Evolutionary conservation across 2,888 invertebrate genomes (phyloP).

Genomic region (Noctua pronuba): DNA sequence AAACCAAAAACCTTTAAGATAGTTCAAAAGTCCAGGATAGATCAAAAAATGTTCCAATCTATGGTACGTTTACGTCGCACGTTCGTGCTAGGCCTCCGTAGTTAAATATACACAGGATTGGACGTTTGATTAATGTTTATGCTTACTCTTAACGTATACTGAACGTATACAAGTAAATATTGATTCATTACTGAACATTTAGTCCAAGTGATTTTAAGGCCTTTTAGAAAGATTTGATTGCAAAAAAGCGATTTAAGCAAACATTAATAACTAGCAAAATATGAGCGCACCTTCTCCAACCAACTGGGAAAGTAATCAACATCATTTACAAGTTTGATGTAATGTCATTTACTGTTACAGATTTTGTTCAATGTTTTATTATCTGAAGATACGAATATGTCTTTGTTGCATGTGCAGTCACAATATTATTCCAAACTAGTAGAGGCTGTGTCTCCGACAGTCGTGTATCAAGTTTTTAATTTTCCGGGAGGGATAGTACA

Average conservation of each 20-base stretch:
- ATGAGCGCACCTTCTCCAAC: neutral
- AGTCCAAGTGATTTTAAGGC: neutral
- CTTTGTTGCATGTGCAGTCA: no score
- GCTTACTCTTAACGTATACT: neutral
- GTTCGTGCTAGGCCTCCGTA: neutral
- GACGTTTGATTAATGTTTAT: neutral
- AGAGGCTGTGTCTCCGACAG: no score
- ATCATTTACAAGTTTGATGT: neutral
- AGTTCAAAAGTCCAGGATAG: neutral
- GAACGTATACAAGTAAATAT: neutral
- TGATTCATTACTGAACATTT: neutral
- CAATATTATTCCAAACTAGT: constrained; percentile 1
- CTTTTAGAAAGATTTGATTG: neutral
- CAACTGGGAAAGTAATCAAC: neutral
- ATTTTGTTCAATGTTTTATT: neutral
- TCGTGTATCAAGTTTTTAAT: constrained; percentile 6
- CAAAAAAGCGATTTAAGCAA: neutral
- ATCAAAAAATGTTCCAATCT: neutral
- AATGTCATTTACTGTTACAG: neutral
- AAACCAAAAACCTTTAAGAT: neutral
- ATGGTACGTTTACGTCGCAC: neutral
- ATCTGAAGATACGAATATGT: neutral
- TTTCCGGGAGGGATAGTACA: constrained; percentile 6
- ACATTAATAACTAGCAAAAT: neutral
- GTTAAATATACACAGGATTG: constrained; percentile 3